phyloP scores from a whole-genome alignment of 1,140 invertebrate genomes.

The Aphaenogaster ashmeadi region DNA sequence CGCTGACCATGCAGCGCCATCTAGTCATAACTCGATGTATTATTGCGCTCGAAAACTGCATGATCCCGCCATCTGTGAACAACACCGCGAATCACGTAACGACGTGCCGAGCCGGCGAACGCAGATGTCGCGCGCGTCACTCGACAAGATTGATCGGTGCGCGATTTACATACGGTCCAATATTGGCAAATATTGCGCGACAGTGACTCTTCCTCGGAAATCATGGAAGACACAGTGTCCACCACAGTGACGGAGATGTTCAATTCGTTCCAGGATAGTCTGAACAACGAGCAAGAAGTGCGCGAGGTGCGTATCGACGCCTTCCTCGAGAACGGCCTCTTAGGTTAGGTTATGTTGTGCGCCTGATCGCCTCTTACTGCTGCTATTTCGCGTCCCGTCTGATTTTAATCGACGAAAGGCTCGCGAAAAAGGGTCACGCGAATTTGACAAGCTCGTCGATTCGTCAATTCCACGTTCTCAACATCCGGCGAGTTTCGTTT shows the following conservation, averaged over 20 bases:
- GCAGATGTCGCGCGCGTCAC: not conserved
- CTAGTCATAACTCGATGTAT: not conserved
- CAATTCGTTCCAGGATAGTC: slow-evolving; percentile 89
- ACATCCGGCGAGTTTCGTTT: not conserved
- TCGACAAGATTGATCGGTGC: not conserved
- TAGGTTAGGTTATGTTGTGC: slow-evolving; percentile 19
- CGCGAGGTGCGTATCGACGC: slow-evolving; percentile 87
- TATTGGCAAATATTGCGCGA: not conserved
- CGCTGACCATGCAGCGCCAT: not conserved
- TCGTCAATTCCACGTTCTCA: not conserved
- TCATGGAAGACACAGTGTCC: slow-evolving; percentile 72
- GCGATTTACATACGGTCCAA: not conserved
- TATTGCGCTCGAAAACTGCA: not conserved
- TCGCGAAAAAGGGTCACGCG: not conserved
- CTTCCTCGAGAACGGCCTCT: not conserved
- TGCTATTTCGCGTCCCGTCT: too few species aligned
- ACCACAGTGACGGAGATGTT: slow-evolving; percentile 87
- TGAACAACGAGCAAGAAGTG: slow-evolving; percentile 89
- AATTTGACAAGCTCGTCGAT: not conserved
- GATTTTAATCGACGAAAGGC: not conserved
- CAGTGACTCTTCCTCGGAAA: not conserved
- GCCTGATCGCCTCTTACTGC: not conserved
- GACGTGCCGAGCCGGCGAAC: not conserved
- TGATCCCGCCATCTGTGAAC: not conserved
- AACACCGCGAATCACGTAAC: not conserved